Base-by-base conservation (phyloP, 2,888 invertebrate genomes). In the Metalampra italica region DNA sequence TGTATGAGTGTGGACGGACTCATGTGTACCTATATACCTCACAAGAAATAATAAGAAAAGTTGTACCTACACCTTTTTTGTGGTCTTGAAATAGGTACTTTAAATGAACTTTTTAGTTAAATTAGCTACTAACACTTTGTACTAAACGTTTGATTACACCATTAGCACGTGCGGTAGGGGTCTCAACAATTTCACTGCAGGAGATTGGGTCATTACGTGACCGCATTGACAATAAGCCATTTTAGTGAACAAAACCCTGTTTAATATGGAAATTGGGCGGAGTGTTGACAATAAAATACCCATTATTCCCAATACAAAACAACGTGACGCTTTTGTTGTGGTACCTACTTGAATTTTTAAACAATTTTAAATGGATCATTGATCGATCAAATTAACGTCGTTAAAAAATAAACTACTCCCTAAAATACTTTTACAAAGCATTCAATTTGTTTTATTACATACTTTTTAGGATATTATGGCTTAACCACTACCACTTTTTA, bases 251-350 rank as follows among this genome's bases (percentile, higher is more conserved):
- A 70, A 74, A 72, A 66, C 59, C n/a, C 57, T 59, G 65, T 68
- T 74, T 71, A 66, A 65, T 69, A 72, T 72, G 70, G 64, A 71
- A 73, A 77, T 76, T 66, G 57, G 52, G 55, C 52, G 47, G 43
- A 54, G 55, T 51, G 53, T 55, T 45, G 52, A 60, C 57, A 64
- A 73, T 67, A 69, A 71, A 60, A 62, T 51, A 47, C 39, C 37
- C 43, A 61, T 66, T 61, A 58, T 45, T 60, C 63, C 62, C 59
- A 62, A 70, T 58, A 57, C 62, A 64, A 66, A 68, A 68, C 54
- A 64, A 53, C 64, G 57, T 68, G 67, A 39, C 39, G 57, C 22
- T 22, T 22, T 22, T 22, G 22, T 22, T 3, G 22, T 22, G 22
- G 60, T 45, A 32, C n/a, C 3, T 36, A 36, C 3, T 22, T 9